A percentile compares a stretch with the other conserved stretches of the same genome.
Conservation (phyloP, 2,888 invertebrate species). For the Pteria penguin region DNA sequence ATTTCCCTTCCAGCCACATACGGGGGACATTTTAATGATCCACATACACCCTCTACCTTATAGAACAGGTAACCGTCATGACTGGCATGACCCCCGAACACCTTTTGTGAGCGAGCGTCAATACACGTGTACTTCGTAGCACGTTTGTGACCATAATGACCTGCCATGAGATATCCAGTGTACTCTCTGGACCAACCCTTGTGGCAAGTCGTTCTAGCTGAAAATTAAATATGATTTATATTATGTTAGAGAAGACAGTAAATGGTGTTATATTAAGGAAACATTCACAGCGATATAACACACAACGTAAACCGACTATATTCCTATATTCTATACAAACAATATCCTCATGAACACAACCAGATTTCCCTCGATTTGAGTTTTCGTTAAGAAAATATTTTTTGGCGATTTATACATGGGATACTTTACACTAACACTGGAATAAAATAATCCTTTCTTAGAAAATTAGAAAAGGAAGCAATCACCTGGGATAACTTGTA, state of each 20-base stretch:
- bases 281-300: too few relatives aligned
- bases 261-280: too few relatives aligned
- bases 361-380: too few relatives aligned
- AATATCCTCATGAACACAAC: too few relatives aligned
- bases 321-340: too few relatives aligned
- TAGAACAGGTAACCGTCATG: constrained; percentile 50
- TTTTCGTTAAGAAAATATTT: too few relatives aligned
- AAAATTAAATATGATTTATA: not conserved
- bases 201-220: constrained; percentile 42
- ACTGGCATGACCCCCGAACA: constrained; percentile 23
- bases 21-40: constrained; percentile 56
- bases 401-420: too few relatives aligned
- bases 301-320: too few relatives aligned
- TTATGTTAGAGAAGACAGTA: too few relatives aligned
- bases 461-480: too few relatives aligned
- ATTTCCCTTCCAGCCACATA: constrained; percentile 50
- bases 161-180: constrained; percentile 53
- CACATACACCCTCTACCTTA: constrained; percentile 51
- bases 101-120: constrained; percentile 47
- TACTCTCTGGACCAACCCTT: constrained; percentile 57
- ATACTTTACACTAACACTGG: too few relatives aligned
- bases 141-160: constrained; percentile 23
- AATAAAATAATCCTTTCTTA: too few relatives aligned
- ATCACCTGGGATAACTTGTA: constrained; percentile 38
- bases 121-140: constrained; percentile 47